These are phyloP conservation scores for Pheosia tremula DNA, from an alignment of 2,888 invertebrate genomes.

Conservation along the genomic window DNA sequence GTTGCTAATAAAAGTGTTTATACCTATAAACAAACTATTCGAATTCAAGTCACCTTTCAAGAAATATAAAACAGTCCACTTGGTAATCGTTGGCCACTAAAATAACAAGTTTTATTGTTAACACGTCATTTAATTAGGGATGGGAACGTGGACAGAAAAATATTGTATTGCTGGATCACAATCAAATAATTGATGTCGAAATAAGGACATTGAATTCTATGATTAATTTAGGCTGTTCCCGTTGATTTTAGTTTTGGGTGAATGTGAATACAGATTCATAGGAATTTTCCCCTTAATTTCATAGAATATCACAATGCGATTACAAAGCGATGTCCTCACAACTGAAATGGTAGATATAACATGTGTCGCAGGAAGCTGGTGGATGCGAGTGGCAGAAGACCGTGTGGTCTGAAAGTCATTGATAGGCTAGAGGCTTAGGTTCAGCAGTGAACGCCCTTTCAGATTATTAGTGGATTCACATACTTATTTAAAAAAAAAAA, in stretches of 20 bases:
- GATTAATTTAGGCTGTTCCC: too few species aligned
- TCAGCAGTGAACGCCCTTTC: too few species aligned
- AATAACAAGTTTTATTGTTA: slow-evolving; percentile 62
- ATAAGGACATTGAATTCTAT: background rate
- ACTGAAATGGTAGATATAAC: too few species aligned
- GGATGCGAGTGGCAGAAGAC: too few species aligned
- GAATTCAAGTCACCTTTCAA: slow-evolving; percentile 59
- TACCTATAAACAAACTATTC: slow-evolving; percentile 61
- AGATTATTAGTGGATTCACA: too few species aligned
- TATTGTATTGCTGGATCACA: slow-evolving; percentile 12
- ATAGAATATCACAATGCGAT: too few species aligned
- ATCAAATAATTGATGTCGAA: slow-evolving; percentile 16
- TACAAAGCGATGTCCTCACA: too few species aligned
- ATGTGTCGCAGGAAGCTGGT: too few species aligned
- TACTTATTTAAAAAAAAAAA: too few species aligned
- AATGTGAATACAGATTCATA: background rate
- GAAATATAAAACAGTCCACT: slow-evolving; percentile 57
- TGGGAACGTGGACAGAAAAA: slow-evolving; percentile 51
- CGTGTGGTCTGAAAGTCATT: too few species aligned
- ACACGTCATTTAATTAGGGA: slow-evolving; percentile 65
- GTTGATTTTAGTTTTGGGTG: background rate
- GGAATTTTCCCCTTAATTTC: too few species aligned
- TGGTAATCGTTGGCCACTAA: slow-evolving; percentile 60
- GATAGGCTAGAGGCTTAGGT: too few species aligned
- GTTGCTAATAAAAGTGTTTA: slow-evolving; percentile 73